Percentiles rank a stretch among this genome's conserved stretches.
These are phyloP conservation scores for Caenorhabditis doughertyi DNA, from an alignment of 2,888 invertebrate species.

Conservation along the genomic window DNA sequence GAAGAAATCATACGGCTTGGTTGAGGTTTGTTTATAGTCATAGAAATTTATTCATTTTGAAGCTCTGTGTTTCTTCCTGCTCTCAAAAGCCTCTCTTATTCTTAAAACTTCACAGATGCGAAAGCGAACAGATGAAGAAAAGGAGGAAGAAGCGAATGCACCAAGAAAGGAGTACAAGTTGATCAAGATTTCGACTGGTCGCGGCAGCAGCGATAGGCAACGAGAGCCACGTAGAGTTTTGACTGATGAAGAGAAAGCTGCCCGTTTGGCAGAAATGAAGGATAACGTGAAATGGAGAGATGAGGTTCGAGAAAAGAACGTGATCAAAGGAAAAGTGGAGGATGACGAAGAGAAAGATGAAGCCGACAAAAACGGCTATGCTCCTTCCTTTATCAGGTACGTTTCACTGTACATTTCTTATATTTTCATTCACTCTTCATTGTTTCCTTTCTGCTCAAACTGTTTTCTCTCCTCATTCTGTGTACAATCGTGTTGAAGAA, in stretches of 20 bases:
- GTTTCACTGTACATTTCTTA: not conserved
- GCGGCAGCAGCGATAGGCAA: conserved; percentile 27
- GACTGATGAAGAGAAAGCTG: conserved; percentile 71
- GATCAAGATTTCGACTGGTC: conserved; percentile 51
- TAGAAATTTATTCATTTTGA: not conserved
- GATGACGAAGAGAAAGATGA: conserved; percentile 65
- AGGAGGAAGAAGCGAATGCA: conserved; percentile 30
- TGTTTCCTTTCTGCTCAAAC: too few relatives aligned
- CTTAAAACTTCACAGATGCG: conserved; percentile 45
- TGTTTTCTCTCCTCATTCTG: too few relatives aligned
- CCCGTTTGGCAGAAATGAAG: conserved; percentile 74
- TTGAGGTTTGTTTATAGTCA: conserved; percentile 47
- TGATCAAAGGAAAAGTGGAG: conserved; percentile 37
- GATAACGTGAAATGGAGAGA: conserved; percentile 74
- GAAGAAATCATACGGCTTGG: conserved; percentile 58
- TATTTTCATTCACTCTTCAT: too few relatives aligned
- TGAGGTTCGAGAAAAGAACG: conserved; percentile 52
- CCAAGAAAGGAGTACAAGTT: conserved; percentile 56
- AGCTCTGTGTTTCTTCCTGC: not conserved
- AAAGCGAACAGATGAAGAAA: conserved; percentile 40
- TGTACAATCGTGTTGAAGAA: too few relatives aligned
- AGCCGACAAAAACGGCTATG: conserved; percentile 62
- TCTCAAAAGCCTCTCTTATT: too few relatives aligned
- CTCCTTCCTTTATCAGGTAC: conserved; percentile 68
- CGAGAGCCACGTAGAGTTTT: conserved; percentile 54